These are phyloP conservation scores for Acinonyx jubatus DNA, from an alignment of 2,113 vertebrate species.

Conservation along the genomic window DNA sequence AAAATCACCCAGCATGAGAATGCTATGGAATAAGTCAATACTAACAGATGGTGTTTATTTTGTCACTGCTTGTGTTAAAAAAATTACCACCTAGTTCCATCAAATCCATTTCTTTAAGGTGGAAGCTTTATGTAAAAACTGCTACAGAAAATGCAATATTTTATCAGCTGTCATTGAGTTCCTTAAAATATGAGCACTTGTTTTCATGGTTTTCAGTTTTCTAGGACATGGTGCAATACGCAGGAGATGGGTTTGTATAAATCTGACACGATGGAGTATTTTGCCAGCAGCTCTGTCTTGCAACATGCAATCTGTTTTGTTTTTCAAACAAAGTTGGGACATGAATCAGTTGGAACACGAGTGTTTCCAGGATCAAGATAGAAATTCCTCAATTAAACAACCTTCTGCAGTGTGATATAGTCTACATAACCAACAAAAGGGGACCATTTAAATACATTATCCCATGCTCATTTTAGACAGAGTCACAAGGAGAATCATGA, in stretches of 20 bases:
- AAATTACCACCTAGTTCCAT: slow-evolving; percentile 90
- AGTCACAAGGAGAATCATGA: neutral
- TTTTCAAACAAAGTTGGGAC: slow-evolving; percentile 79
- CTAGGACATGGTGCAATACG: slow-evolving; percentile 91
- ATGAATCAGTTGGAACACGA: slow-evolving; percentile 61
- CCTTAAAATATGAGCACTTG: slow-evolving; percentile 90
- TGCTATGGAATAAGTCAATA: slow-evolving; percentile 86
- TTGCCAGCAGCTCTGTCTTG: slow-evolving; percentile 86
- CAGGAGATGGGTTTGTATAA: slow-evolving; percentile 89
- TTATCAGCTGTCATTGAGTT: slow-evolving; percentile 81
- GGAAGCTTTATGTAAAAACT: slow-evolving; percentile 84
- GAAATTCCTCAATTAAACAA: slow-evolving; percentile 58
- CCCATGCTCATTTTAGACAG: neutral
- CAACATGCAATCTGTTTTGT: slow-evolving; percentile 81
- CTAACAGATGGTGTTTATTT: slow-evolving; percentile 97
- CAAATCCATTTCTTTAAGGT: slow-evolving; percentile 86
- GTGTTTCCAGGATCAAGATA: slow-evolving; percentile 52
- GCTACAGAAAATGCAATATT: slow-evolving; percentile 81
- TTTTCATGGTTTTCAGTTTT: slow-evolving; percentile 92
- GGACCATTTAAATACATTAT: neutral
- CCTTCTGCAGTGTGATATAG: neutral
- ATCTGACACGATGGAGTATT: slow-evolving; percentile 89
- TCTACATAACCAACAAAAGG: neutral
- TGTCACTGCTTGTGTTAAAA: slow-evolving; percentile 90
- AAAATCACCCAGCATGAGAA: slow-evolving; percentile 87